phyloP scores from a whole-genome alignment of 2,797 vertebrate species.

The Chaetodon trifasciatus region DNA sequence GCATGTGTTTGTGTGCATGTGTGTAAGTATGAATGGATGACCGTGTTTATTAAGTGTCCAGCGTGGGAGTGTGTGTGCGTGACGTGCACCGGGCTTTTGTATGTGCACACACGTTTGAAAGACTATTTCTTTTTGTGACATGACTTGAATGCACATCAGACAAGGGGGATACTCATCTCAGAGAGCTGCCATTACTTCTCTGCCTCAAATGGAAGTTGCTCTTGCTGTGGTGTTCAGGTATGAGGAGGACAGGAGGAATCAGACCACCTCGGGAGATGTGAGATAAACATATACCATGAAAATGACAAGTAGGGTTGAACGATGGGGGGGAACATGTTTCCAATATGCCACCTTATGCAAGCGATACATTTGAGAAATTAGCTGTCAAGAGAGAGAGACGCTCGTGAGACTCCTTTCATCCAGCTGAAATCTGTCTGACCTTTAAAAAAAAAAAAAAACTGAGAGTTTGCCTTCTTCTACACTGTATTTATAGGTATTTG shows the following conservation, averaged over 20 bases:
- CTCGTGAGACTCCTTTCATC: constrained; percentile 60
- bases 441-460: constrained; percentile 54
- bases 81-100: constrained; percentile 26
- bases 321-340: constrained; percentile 66
- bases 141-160: constrained; percentile 71
- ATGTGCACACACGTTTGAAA: constrained; percentile 61
- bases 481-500: constrained; percentile 69
- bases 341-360: constrained; percentile 74
- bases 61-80: not conserved
- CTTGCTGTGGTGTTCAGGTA: constrained; percentile 59
- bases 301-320: constrained; percentile 68
- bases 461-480: constrained; percentile 54
- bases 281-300: constrained; percentile 60
- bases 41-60: constrained; percentile 27
- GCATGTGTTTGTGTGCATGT: constrained; percentile 47
- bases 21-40: constrained; percentile 30
- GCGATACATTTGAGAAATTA: constrained; percentile 71
- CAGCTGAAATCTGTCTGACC: constrained; percentile 70
- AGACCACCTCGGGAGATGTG: constrained; percentile 50
- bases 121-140: constrained; percentile 67
- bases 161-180: constrained; percentile 55
- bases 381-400: constrained; percentile 69
- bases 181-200: constrained; percentile 60
- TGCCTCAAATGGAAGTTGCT: constrained; percentile 63
- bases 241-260: constrained; percentile 58